Evolutionary conservation across 2,797 vertebrate species (phyloP).

Genomic region (Pristis pectinata): DNA sequence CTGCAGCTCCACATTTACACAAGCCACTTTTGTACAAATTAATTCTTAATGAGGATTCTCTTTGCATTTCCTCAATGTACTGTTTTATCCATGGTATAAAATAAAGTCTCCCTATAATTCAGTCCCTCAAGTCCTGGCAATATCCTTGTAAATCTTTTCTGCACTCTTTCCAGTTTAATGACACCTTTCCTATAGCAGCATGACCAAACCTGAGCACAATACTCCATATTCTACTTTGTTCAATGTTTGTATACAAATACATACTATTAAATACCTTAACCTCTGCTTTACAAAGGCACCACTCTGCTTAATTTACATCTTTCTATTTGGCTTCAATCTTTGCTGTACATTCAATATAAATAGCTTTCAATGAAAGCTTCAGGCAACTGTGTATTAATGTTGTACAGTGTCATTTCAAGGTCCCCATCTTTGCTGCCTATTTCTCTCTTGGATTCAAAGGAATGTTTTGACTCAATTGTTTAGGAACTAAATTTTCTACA

Average conservation of each 20-base stretch:
- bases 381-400: not conserved
- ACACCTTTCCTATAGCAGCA: too few species aligned
- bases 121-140: too few species aligned
- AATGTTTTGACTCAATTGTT: not conserved
- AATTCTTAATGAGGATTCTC: not conserved
- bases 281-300: not conserved
- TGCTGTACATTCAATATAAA: not conserved
- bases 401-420: constrained; percentile 6
- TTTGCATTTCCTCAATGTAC: not conserved
- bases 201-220: too few species aligned
- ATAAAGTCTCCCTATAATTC: too few species aligned
- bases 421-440: not conserved
- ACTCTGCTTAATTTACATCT: not conserved
- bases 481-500: not conserved
- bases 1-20: too few species aligned
- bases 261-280: not conserved
- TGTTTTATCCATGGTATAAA: not conserved
- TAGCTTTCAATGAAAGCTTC: not conserved
- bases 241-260: not conserved
- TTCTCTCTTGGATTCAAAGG: constrained; percentile 21
- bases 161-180: too few species aligned
- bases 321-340: not conserved
- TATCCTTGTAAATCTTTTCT: too few species aligned
- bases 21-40: too few species aligned
- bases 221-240: not conserved